Evolutionary conservation across 1,140 invertebrate species (phyloP).

Genomic region (Cydia strobilella): DNA sequence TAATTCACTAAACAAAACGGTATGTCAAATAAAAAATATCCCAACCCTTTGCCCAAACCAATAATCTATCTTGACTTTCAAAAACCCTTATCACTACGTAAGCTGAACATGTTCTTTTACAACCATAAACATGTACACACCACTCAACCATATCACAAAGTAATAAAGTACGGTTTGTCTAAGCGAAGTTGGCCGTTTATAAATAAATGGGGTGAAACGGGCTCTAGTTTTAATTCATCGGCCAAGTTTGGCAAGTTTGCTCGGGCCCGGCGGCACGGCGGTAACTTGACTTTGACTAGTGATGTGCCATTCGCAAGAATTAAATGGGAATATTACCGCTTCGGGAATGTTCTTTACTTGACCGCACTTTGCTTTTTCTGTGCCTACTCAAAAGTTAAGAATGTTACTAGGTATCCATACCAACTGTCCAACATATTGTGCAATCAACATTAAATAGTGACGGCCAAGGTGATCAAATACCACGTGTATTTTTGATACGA

Average conservation of each 20-base stretch:
- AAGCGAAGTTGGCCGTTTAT: constrained; percentile 9
- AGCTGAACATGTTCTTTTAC: not conserved
- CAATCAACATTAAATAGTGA: too few relatives aligned
- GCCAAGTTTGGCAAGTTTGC: not conserved
- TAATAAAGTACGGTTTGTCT: not conserved
- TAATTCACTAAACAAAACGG: not conserved
- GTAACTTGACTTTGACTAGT: not conserved
- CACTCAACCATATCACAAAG: not conserved
- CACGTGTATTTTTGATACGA: too few relatives aligned
- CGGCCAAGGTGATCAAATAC: too few relatives aligned
- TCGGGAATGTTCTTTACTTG: too few relatives aligned
- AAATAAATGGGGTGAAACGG: constrained; percentile 18
- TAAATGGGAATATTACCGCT: not conserved
- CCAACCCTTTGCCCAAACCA: not conserved
- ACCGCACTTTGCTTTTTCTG: too few relatives aligned
- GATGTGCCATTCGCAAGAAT: not conserved
- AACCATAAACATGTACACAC: too few relatives aligned
- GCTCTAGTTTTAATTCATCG: constrained; percentile 29
- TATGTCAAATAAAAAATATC: not conserved
- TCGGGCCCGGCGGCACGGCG: not conserved
- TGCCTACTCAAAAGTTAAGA: too few relatives aligned
- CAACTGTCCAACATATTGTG: too few relatives aligned
- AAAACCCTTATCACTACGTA: not conserved
- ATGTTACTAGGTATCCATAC: too few relatives aligned
- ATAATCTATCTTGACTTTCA: not conserved